Conservation (phyloP, 2,797 vertebrate genomes). For the Bryconaethiops microstoma region DNA sequence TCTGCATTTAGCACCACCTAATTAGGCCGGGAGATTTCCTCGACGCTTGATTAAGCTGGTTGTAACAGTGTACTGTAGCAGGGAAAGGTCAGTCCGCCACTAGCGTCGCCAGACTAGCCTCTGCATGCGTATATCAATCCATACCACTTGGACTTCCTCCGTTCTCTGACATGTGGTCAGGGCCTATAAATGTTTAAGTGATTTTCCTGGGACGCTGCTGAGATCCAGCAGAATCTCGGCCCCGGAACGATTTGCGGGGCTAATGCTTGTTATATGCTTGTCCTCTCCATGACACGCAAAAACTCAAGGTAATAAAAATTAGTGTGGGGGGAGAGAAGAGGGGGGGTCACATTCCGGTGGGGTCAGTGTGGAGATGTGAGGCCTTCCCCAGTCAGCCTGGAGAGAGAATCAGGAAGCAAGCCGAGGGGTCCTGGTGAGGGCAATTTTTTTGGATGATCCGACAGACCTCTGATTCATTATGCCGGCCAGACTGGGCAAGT, state of each 20-base stretch:
- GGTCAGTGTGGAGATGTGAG: constrained; percentile 46
- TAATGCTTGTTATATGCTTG: constrained; percentile 45
- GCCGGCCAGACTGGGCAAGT: constrained; percentile 34
- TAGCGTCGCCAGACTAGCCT: constrained; percentile 2
- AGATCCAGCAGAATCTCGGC: constrained; percentile 36
- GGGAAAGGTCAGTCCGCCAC: constrained; percentile 10
- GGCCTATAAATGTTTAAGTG: constrained; percentile 54
- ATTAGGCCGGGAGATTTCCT: constrained; percentile 44
- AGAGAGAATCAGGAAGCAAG: background rate
- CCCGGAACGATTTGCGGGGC: constrained; percentile 32
- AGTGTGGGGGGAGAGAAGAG: constrained; percentile 6
- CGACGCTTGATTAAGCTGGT: constrained; percentile 48
- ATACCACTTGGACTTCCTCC: constrained; percentile 38
- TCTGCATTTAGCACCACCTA: constrained; percentile 40
- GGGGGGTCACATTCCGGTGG: constrained; percentile 44
- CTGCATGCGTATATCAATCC: constrained; percentile 41
- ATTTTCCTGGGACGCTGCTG: constrained; percentile 57
- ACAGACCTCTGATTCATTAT: constrained; percentile 31
- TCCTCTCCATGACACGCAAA: constrained; percentile 39
- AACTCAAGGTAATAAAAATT: constrained; percentile 45
- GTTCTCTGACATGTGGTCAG: constrained; percentile 50
- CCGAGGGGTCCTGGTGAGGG: background rate
- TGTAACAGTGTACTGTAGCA: constrained; percentile 37
- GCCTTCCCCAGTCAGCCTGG: constrained; percentile 3
- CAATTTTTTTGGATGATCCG: constrained; percentile 30